Base-by-base conservation (phyloP, 2,888 invertebrate genomes). In the Altica lythri region DNA sequence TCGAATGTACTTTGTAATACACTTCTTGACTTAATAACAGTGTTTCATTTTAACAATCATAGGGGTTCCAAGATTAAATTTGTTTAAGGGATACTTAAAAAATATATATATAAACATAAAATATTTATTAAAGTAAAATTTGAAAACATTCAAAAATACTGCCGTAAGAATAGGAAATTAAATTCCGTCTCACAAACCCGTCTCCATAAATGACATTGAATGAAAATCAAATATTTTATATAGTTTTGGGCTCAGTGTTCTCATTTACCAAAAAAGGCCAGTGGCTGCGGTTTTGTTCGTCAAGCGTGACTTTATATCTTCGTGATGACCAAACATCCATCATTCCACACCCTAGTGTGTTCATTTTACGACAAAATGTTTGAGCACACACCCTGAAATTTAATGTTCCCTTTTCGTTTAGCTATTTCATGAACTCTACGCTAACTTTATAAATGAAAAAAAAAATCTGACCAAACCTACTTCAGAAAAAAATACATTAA, bases 261-360 rank as follows among this genome's bases (percentile, higher is more conserved):
- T 27, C 18, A 22, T 8, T 38, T 29, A 34, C 22, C 8, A 22
- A 32, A 49, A 49, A 49, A 49, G 40, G 40, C 42, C 40, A 17
- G 40, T 19, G 13, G 44, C 46, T 49, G 49, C 34, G 40, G 49
- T 49, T 25, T 32, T 30, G 49, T 49, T 19, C 49, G 32, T 16
- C 17, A 34, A 25, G 40, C 49, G 42, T 49, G 40, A 49, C 37
- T 49, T 49, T 40, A 49, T 49, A 40, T 49, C 37, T 49, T 42
- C 49, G 49, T 49, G 49, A 49, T 49, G 49, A 49, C 49, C 30
- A 49, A 9, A 49, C 49, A 49, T 49, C 49, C 40, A 49, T 49
- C 49, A 49, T 42, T 49, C 49, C 49, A 18, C 49, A 27, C 49
- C 49, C 49, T 14, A 32, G 22, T 30, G 6, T 48, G 48, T 48